phyloP scores from a whole-genome alignment of 2,797 vertebrate genomes.

The Pristis pectinata region DNA sequence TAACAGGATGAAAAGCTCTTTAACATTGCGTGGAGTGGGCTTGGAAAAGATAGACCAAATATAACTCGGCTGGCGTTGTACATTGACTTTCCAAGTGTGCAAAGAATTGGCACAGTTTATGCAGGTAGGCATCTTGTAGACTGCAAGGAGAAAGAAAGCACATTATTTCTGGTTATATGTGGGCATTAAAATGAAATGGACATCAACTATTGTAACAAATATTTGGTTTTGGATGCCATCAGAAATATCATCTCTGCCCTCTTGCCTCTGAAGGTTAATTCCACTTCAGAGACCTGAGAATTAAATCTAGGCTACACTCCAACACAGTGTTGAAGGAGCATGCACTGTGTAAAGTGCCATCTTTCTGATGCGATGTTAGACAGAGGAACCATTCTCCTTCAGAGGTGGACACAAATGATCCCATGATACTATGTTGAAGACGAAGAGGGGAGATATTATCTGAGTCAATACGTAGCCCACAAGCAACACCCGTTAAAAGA shows the following conservation, averaged over 20 bases:
- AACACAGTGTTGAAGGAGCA: background rate
- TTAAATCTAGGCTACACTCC: background rate
- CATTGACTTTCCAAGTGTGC: background rate
- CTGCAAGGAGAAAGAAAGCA: background rate
- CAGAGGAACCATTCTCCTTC: background rate
- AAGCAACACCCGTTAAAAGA: background rate
- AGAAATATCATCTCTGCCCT: background rate
- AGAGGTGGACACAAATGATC: background rate
- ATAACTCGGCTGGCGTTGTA: background rate
- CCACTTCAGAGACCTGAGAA: background rate
- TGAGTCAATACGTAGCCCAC: background rate
- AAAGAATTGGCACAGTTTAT: background rate
- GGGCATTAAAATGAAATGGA: background rate
- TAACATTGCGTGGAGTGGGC: conserved; percentile 55
- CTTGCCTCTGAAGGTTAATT: background rate
- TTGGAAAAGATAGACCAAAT: conserved; percentile 69
- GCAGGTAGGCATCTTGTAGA: background rate
- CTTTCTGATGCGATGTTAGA: no score
- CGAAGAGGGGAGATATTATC: background rate
- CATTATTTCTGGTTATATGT: background rate
- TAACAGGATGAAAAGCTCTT: conserved; percentile 62
- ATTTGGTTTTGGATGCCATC: background rate
- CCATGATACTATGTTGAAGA: no score
- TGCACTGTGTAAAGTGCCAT: background rate
- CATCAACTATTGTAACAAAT: background rate